These are phyloP conservation scores for Camelus dromedarius DNA, from an alignment of 2,113 vertebrate species.

Conservation along the genomic window DNA sequence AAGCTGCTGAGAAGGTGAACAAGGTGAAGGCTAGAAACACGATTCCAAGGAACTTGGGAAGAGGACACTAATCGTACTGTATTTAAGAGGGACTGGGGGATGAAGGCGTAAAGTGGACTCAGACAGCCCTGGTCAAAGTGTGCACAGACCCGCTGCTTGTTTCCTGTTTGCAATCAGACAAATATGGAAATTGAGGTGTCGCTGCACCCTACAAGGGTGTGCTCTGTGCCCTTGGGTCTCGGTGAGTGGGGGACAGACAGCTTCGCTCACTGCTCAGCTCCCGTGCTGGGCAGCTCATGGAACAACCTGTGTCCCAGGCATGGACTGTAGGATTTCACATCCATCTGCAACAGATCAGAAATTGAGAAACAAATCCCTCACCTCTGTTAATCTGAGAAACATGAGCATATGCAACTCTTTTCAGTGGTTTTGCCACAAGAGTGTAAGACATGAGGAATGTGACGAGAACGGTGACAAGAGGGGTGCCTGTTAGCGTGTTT, in stretches of 20 bases:
- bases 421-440: neutral
- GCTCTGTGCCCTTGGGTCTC: neutral
- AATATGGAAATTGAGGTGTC: neutral
- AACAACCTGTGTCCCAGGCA: too few relatives aligned
- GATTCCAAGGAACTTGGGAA: too few relatives aligned
- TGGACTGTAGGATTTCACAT: neutral
- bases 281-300: rapidly evolving
- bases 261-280: rapidly evolving
- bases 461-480: neutral
- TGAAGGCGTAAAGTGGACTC: too few relatives aligned
- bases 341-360: neutral
- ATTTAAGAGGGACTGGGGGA: neutral
- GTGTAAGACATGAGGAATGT: neutral
- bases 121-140: neutral
- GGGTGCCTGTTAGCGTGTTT: rapidly evolving
- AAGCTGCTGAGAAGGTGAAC: neutral
- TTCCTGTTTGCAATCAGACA: neutral
- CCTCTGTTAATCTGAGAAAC: neutral
- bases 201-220: rapidly evolving
- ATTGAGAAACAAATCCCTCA: neutral
- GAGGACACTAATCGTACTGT: neutral
- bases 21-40: neutral
- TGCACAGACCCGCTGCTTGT: too few relatives aligned
- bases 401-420: rapidly evolving
- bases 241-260: neutral